Percentiles rank a stretch among this genome's conserved stretches.
phyloP scores from a whole-genome alignment of 2,797 vertebrate genomes.

The Clarias pachynema region DNA sequence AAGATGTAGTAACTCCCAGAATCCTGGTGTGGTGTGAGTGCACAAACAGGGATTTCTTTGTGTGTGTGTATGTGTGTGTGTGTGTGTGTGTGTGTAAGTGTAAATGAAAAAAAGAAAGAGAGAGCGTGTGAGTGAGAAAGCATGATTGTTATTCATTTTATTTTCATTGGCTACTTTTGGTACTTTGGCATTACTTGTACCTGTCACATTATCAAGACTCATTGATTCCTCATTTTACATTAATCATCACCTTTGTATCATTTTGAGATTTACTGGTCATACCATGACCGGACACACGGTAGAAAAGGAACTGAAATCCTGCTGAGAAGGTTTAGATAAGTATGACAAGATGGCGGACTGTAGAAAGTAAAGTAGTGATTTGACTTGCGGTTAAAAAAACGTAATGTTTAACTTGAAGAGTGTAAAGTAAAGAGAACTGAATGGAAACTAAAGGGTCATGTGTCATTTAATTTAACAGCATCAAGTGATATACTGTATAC shows the following conservation, averaged over 20 bases:
- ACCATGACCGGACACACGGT: neutral
- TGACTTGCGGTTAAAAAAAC: neutral
- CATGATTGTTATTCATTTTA: slow-evolving; percentile 1
- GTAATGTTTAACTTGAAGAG: neutral
- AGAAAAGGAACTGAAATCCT: neutral
- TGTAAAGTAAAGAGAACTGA: neutral
- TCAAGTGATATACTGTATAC: neutral
- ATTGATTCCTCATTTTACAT: neutral
- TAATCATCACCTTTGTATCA: neutral
- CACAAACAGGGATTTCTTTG: slow-evolving; percentile 38
- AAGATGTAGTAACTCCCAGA: slow-evolving; percentile 83
- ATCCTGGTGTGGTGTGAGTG: neutral
- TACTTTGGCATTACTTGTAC: neutral
- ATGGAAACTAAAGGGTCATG: neutral
- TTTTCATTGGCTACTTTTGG: slow-evolving; percentile 15
- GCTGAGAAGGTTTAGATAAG: slow-evolving; percentile 12
- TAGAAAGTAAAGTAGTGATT: slow-evolving; percentile 7
- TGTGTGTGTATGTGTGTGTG: slow-evolving; percentile 13
- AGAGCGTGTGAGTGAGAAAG: neutral
- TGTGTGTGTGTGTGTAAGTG: neutral
- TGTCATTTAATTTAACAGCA: neutral
- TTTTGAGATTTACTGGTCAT: neutral
- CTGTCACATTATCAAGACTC: neutral
- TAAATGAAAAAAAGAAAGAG: neutral
- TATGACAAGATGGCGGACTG: neutral